phyloP scores from a whole-genome alignment of 2,113 vertebrate species.

The Petroica traversi region DNA sequence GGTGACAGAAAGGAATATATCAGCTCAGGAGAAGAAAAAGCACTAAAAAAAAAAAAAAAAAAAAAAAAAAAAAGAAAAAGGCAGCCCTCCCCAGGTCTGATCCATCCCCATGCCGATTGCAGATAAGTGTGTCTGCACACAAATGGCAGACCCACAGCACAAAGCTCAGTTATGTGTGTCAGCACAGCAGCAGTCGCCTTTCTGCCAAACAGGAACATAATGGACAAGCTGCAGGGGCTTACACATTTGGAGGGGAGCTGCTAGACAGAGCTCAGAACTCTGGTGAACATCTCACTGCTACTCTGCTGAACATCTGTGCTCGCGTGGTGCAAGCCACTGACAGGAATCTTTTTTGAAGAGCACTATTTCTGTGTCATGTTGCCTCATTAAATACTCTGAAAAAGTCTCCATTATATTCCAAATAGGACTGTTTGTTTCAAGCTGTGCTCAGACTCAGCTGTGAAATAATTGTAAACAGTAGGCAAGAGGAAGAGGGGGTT shows the following conservation, averaged over 20 bases:
- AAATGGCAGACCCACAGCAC: constrained; percentile 18
- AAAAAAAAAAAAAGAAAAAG: neutral
- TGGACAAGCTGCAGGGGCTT: constrained; percentile 51
- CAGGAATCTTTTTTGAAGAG: constrained; percentile 21
- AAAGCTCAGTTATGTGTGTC: constrained; percentile 48
- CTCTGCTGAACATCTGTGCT: constrained; percentile 47
- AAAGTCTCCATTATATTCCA: constrained; percentile 24
- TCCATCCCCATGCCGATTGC: neutral
- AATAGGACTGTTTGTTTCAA: neutral
- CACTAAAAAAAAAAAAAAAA: neutral
- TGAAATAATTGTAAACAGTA: neutral
- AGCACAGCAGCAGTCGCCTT: constrained; percentile 34
- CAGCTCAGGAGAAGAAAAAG: neutral
- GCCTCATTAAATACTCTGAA: constrained; percentile 11
- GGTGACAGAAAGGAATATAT: neutral
- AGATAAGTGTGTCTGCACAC: neutral
- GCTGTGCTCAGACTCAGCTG: neutral
- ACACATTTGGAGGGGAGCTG: constrained; percentile 47
- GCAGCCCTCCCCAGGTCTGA: neutral
- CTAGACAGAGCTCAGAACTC: constrained; percentile 48
- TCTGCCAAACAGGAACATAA: constrained; percentile 67
- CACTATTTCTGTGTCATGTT: neutral
- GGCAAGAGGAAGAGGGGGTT: neutral
- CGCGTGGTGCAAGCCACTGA: neutral
- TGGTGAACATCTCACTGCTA: constrained; percentile 31